Conservation (phyloP, 2,797 vertebrate species). For the Enteromius afrohamiltoni region DNA sequence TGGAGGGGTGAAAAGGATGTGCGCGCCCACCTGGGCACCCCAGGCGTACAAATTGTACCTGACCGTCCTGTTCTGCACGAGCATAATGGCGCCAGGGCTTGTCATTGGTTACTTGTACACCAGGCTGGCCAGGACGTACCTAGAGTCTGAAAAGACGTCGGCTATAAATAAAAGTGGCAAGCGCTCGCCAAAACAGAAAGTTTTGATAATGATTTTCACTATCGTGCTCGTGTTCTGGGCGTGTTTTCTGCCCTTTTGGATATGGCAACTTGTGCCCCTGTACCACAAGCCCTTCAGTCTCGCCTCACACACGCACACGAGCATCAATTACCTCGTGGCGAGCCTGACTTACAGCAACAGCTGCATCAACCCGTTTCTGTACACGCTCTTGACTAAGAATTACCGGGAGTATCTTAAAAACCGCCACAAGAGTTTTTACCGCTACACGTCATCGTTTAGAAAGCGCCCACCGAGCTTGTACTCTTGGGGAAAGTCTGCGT, state of each 20-base stretch:
- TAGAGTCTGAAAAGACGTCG: conserved; percentile 83
- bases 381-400: conserved; percentile 86
- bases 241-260: conserved; percentile 92
- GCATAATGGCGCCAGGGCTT: conserved; percentile 90
- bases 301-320: conserved; percentile 85
- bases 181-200: conserved; percentile 87
- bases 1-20: conserved; percentile 84
- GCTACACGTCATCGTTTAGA: conserved; percentile 89
- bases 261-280: conserved; percentile 89
- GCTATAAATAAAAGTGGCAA: conserved; percentile 76
- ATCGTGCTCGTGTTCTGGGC: conserved; percentile 93
- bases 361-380: conserved; percentile 87
- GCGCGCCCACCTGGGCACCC: conserved; percentile 86
- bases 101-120: conserved; percentile 89
- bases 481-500: conserved; percentile 86
- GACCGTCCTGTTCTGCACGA: conserved; percentile 89
- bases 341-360: conserved; percentile 87
- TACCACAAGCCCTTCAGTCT: conserved; percentile 83
- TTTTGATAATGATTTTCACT: conserved; percentile 89
- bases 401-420: conserved; percentile 86
- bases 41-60: conserved; percentile 87
- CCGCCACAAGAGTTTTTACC: conserved; percentile 86
- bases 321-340: conserved; percentile 91
- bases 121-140: conserved; percentile 84
- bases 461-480: conserved; percentile 86